These are phyloP conservation scores for Sternotherus odoratus DNA, from an alignment of 2,797 vertebrate species.

Conservation along the genomic window DNA sequence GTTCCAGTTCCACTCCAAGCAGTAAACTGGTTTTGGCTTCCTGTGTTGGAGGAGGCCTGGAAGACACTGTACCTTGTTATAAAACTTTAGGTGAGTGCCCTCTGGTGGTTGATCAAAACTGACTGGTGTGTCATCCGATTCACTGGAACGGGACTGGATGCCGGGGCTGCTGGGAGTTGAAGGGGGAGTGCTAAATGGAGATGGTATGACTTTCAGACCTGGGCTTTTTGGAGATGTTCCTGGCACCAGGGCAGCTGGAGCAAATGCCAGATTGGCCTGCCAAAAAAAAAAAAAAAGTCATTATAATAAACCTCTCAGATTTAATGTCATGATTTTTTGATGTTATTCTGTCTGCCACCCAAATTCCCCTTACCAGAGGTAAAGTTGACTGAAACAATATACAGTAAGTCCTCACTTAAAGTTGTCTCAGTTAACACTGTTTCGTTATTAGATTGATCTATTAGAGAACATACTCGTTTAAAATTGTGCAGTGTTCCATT, in stretches of 20 bases:
- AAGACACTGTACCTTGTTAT: conserved; percentile 79
- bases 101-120: conserved; percentile 85
- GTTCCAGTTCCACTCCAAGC: background rate
- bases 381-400: background rate
- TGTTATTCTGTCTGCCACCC: background rate
- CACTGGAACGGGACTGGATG: conserved; percentile 41
- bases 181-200: conserved; percentile 81
- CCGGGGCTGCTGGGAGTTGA: conserved; percentile 82
- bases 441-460: too few species aligned
- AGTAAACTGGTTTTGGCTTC: background rate
- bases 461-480: too few species aligned
- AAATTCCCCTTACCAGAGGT: background rate
- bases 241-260: conserved; percentile 79
- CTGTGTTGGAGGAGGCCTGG: background rate
- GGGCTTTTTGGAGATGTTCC: conserved; percentile 84
- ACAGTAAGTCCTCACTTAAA: too few species aligned
- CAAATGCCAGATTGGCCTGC: conserved; percentile 83
- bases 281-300: conserved; percentile 20
- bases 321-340: background rate
- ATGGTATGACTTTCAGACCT: conserved; percentile 78
- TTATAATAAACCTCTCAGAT: rapidly evolving
- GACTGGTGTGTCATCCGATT: conserved; percentile 65
- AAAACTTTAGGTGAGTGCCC: conserved; percentile 79
- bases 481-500: too few species aligned
- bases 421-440: too few species aligned